Conservation (phyloP, 2,113 vertebrate genomes). For the Paramisgurnus dabryanus region DNA sequence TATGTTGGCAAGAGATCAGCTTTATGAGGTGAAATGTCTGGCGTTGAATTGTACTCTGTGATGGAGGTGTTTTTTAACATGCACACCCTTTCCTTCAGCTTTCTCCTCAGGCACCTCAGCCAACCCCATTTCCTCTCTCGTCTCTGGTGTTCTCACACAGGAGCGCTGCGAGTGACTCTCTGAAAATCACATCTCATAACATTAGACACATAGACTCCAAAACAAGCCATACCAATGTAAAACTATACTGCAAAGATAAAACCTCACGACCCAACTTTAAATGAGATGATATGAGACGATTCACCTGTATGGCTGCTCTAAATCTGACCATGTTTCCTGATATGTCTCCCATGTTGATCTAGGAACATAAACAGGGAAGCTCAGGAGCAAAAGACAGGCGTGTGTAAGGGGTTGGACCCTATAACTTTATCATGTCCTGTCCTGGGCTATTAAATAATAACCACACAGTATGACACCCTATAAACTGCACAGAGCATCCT, state of each 20-base stretch:
- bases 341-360: conserved; percentile 55
- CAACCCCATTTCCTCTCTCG: conserved; percentile 64
- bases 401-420: conserved; percentile 57
- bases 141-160: conserved; percentile 47
- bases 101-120: conserved; percentile 66
- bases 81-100: conserved; percentile 72
- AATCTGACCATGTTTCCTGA: conserved; percentile 56
- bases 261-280: background rate
- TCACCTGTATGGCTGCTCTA: conserved; percentile 2
- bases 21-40: conserved; percentile 41
- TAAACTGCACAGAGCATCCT: too few relatives aligned
- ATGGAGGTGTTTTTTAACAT: conserved; percentile 47
- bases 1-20: background rate
- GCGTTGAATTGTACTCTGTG: conserved; percentile 58
- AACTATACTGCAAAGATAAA: background rate
- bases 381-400: conserved; percentile 66
- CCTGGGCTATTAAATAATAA: too few relatives aligned
- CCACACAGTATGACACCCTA: too few relatives aligned
- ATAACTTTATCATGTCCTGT: background rate
- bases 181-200: background rate
- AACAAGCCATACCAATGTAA: background rate
- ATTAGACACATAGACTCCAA: conserved; percentile 10
- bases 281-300: background rate
- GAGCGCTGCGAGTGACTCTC: conserved; percentile 41
- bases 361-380: conserved; percentile 71